Evolutionary conservation across 2,113 vertebrate genomes (phyloP).

Genomic region (Pseudolaguvia tuberculata): DNA sequence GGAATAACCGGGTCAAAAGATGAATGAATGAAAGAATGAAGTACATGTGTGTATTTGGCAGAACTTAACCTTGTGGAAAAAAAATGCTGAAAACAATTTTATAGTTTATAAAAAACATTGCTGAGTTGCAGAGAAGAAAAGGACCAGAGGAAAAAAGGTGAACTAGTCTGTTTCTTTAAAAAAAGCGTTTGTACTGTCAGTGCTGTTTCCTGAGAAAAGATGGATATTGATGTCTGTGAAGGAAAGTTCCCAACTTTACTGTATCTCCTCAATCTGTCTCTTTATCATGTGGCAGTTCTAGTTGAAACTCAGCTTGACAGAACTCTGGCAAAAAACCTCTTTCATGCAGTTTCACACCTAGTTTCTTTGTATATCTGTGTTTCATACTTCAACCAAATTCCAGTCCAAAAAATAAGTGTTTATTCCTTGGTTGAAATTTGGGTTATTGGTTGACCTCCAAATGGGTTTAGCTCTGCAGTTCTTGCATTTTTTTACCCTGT

Average conservation of each 20-base stretch:
- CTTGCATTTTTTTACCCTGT: neutral
- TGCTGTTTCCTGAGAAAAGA: constrained; percentile 1
- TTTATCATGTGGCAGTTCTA: neutral
- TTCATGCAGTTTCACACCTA: neutral
- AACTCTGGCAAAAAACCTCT: neutral
- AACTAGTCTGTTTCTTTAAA: neutral
- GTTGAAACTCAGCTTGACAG: neutral
- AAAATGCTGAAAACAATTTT: neutral
- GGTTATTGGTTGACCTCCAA: neutral
- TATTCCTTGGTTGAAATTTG: neutral
- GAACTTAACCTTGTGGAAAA: neutral
- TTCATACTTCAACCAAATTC: neutral
- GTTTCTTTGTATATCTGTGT: neutral
- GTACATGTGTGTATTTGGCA: too few relatives aligned
- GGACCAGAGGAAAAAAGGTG: neutral
- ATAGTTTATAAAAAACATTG: too few relatives aligned
- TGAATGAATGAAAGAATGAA: too few relatives aligned
- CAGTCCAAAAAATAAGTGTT: neutral
- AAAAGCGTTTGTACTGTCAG: neutral
- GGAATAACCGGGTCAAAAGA: too few relatives aligned
- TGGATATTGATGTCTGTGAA: constrained; percentile 1
- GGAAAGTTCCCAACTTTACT: neutral
- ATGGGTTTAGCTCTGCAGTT: neutral
- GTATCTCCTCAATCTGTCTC: neutral
- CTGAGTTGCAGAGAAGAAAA: neutral